phyloP scores from a whole-genome alignment of 2,888 invertebrate genomes.

The Heteromyza rotundicornis region DNA sequence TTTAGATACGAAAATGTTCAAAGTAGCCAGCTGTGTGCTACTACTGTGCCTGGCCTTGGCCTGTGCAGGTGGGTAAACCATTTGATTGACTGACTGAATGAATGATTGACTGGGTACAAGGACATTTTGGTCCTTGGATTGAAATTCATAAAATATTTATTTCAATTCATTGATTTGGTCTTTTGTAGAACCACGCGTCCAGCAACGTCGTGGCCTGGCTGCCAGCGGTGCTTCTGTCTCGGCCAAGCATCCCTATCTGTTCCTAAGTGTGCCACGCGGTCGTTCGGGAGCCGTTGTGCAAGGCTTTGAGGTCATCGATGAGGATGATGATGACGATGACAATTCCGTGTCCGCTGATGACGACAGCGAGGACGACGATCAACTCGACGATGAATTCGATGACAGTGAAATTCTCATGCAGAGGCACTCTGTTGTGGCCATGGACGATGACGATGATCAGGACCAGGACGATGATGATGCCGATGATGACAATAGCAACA shows the following conservation, averaged over 20 bases:
- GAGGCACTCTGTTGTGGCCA: not conserved
- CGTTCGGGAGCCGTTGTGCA: constrained; percentile 44
- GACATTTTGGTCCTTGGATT: no score
- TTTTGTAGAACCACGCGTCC: constrained; percentile 37
- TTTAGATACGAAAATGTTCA: constrained; percentile 18
- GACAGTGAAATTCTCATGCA: constrained; percentile 13
- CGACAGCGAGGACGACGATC: constrained; percentile 19
- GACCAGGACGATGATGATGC: constrained; percentile 12
- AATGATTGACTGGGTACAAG: no score
- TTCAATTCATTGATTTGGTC: not conserved
- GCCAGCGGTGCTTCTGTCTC: constrained; percentile 1
- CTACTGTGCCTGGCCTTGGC: constrained; percentile 32
- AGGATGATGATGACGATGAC: constrained; percentile 31
- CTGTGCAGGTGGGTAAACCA: constrained; percentile 42
- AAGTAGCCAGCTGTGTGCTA: constrained; percentile 17
- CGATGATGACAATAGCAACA: constrained; percentile 20
- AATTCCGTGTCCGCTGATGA: constrained; percentile 20
- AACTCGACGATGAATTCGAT: constrained; percentile 26
- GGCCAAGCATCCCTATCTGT: constrained; percentile 50
- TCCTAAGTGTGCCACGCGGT: constrained; percentile 45
- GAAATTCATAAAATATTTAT: no score
- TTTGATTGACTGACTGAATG: no score
- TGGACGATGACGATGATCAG: constrained; percentile 18
- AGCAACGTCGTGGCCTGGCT: constrained; percentile 21
- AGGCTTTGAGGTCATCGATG: constrained; percentile 42